Base-by-base conservation (phyloP, 1,140 invertebrate genomes). In the Aphidius gifuensis region DNA sequence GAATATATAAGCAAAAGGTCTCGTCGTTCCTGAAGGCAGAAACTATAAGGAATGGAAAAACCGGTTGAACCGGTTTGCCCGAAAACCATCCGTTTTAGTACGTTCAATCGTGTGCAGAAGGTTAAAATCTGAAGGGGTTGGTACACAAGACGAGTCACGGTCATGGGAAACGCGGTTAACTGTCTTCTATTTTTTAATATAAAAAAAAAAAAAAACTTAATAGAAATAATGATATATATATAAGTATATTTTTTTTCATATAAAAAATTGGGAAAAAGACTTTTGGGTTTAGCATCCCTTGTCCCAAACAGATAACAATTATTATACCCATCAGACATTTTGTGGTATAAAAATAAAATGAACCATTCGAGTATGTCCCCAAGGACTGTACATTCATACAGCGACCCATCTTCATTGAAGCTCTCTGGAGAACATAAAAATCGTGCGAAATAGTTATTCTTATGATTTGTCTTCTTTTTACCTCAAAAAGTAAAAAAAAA, bases 91-190 rank as follows among this genome's bases (percentile, higher is more conserved):
- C 69, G 70, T 66, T 73, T 69, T 66, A 57, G 46, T 59, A 51
- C 11, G 4, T 51, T 21, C 9, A 43, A 21, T 38, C 38, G 21
- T 40, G 46, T 58, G 65, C 58, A 66, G 48, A 43, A 59, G 53
- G 60, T 57, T 60, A 50, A 58, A 44, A 61, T 50, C 32, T 59
- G 55, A 66, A 60, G 68, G 72, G 72, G 71, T 72, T 69, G 65
- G 42, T 39, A 40, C 47, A 16, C 42, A 23, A 48, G 39, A 21
- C 42, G 65, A 64, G 61, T 59, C 60, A 51, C 58, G 66, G 67
- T 68, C 74, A 78, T 79, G 77, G 74, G 77, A 79, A 79, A 74
- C 68, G 64, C 72, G 71, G 71, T 75, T 71, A 75, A 74, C 74
- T 69, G 71, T 72, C 68, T 65, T 47, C 43, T 60, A 39, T 42